These are phyloP conservation scores for Rutpela maculata DNA, from an alignment of 2,888 invertebrate species.

Conservation along the genomic window DNA sequence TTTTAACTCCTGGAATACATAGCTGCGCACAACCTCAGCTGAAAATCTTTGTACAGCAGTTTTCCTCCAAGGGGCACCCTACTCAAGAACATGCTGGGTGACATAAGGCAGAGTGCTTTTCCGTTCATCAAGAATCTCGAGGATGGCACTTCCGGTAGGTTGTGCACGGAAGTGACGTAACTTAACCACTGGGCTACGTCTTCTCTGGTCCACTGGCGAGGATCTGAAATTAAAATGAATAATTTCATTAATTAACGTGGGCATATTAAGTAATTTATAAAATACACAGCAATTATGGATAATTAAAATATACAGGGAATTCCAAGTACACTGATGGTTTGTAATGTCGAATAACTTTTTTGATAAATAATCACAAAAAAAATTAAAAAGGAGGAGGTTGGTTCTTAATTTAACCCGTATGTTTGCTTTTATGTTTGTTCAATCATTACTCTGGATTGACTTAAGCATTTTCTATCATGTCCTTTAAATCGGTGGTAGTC, in stretches of 20 bases:
- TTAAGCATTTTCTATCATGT: too few species aligned
- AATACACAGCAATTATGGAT: not conserved
- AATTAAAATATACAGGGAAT: not conserved
- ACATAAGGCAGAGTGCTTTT: slow-evolving; percentile 87
- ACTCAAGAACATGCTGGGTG: slow-evolving; percentile 83
- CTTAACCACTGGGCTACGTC: slow-evolving; percentile 83
- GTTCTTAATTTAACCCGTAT: too few species aligned
- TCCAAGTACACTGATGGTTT: too few species aligned
- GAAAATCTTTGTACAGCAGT: slow-evolving; percentile 82
- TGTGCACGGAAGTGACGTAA: slow-evolving; percentile 77
- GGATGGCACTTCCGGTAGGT: slow-evolving; percentile 76
- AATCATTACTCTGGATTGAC: too few species aligned
- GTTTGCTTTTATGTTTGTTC: too few species aligned
- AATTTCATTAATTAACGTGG: not conserved
- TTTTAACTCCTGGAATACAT: slow-evolving; percentile 73
- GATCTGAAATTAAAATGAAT: slow-evolving; percentile 76
- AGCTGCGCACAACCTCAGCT: slow-evolving; percentile 82
- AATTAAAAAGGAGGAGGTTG: too few species aligned
- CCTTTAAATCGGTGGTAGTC: too few species aligned
- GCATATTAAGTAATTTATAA: not conserved
- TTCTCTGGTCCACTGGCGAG: slow-evolving; percentile 82
- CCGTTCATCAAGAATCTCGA: slow-evolving; percentile 88
- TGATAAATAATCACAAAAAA: too few species aligned
- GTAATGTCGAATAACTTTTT: too few species aligned
- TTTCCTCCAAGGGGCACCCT: slow-evolving; percentile 83